Evolutionary conservation across 2,797 vertebrate species (phyloP).

Genomic region (Hippocampus kuda): DNA sequence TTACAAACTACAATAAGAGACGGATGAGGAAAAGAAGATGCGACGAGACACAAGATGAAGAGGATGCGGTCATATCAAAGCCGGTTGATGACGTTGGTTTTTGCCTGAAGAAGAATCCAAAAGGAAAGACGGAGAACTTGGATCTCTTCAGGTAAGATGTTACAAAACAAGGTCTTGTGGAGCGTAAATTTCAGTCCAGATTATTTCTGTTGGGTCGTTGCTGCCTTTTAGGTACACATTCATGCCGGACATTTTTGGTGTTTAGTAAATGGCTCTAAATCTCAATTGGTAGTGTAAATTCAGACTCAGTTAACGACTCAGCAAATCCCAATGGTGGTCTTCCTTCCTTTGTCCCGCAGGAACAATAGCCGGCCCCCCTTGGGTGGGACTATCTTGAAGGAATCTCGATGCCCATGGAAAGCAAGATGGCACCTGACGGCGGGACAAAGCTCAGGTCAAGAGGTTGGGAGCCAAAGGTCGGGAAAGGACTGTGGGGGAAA

Average conservation of each 20-base stretch:
- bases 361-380: slow-evolving; percentile 31
- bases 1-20: slow-evolving; percentile 31
- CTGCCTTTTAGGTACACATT: no score
- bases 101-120: neutral
- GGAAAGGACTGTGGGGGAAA: slow-evolving; percentile 15
- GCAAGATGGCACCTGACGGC: slow-evolving; percentile 55
- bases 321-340: slow-evolving; percentile 11
- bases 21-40: neutral
- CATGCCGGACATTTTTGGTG: no score
- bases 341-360: slow-evolving; percentile 30
- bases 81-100: neutral
- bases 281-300: neutral
- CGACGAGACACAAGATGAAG: no score
- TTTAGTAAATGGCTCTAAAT: no score
- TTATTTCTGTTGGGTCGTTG: no score
- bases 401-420: slow-evolving; percentile 40
- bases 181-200: no score
- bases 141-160: neutral
- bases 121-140: neutral
- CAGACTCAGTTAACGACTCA: neutral
- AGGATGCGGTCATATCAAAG: neutral
- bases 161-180: neutral
- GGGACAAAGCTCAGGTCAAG: slow-evolving; percentile 51
- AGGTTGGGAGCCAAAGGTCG: slow-evolving; percentile 49
- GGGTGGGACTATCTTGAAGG: slow-evolving; percentile 40